A percentile compares a stretch with the other conserved stretches of the same genome.
phyloP scores from a whole-genome alignment of 2,888 invertebrate genomes.

The Flexamia atlantica region DNA sequence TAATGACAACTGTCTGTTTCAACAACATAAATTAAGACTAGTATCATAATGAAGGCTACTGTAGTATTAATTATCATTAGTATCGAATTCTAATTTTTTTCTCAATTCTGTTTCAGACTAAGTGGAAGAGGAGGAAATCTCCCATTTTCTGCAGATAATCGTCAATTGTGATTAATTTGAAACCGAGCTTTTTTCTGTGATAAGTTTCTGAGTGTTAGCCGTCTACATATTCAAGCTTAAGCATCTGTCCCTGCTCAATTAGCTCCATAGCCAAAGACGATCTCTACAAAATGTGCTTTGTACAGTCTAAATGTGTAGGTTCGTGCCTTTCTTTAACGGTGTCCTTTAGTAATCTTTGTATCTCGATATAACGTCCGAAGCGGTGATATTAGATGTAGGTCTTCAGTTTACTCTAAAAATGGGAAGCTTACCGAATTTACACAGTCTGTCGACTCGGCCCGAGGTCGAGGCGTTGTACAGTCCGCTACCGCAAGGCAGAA shows the following conservation, averaged over 20 bases:
- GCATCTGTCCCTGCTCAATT: slow-evolving; percentile 38
- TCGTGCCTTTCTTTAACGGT: slow-evolving; percentile 40
- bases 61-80: no score
- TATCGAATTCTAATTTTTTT: no score
- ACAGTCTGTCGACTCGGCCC: background rate
- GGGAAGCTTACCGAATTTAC: slow-evolving; percentile 44
- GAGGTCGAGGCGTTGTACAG: slow-evolving; percentile 28
- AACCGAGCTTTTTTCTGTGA: slow-evolving; percentile 50
- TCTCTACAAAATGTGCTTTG: slow-evolving; percentile 20
- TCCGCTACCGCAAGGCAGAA: slow-evolving; percentile 23
- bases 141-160: slow-evolving; percentile 27
- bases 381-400: slow-evolving; percentile 25
- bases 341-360: slow-evolving; percentile 6
- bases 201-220: slow-evolving; percentile 8
- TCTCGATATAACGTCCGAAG: slow-evolving; percentile 30
- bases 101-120: background rate
- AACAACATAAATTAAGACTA: no score
- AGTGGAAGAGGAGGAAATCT: background rate
- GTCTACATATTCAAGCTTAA: slow-evolving; percentile 22
- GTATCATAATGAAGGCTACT: no score
- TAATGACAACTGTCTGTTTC: no score
- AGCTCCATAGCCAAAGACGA: background rate
- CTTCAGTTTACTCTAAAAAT: background rate
- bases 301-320: background rate
- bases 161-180: slow-evolving; percentile 37